Evolutionary conservation across 1,140 invertebrate species (phyloP).

Genomic region (Pseudachorutes palmiensis): DNA sequence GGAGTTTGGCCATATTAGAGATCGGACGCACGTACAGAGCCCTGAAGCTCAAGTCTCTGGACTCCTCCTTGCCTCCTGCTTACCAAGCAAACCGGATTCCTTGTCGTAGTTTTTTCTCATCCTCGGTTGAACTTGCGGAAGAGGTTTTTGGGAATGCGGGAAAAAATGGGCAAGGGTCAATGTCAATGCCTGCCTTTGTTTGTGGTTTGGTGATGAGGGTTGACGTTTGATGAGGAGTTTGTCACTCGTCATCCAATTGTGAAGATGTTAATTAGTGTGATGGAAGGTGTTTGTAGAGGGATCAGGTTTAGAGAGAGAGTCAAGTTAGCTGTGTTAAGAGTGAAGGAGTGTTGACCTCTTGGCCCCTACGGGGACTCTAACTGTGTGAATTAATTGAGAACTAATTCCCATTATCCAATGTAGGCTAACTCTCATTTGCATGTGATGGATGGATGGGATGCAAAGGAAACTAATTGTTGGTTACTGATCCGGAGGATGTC

Average conservation of each 20-base stretch:
- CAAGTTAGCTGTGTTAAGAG: neutral
- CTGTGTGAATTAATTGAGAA: neutral
- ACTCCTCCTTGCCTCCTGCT: too few species aligned
- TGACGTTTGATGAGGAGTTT: too few species aligned
- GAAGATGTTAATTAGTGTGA: too few species aligned
- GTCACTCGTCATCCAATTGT: too few species aligned
- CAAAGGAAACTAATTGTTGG: neutral
- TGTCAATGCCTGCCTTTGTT: neutral
- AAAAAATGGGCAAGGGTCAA: neutral
- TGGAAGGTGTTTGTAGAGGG: too few species aligned
- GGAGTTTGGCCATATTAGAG: too few species aligned
- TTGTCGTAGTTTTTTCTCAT: neutral
- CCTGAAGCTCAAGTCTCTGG: too few species aligned
- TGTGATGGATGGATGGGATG: neutral
- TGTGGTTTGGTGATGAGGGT: too few species aligned
- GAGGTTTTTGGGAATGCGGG: neutral
- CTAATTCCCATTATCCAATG: neutral
- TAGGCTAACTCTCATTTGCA: neutral
- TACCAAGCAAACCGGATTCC: neutral
- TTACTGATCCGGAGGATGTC: neutral
- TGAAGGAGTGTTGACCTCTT: neutral
- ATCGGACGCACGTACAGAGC: too few species aligned
- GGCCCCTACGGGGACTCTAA: neutral
- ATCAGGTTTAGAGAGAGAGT: too few species aligned
- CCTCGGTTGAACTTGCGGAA: too few species aligned